These are phyloP conservation scores for Epinotia bilunana DNA, from an alignment of 2,888 invertebrate species.

Conservation along the genomic window DNA sequence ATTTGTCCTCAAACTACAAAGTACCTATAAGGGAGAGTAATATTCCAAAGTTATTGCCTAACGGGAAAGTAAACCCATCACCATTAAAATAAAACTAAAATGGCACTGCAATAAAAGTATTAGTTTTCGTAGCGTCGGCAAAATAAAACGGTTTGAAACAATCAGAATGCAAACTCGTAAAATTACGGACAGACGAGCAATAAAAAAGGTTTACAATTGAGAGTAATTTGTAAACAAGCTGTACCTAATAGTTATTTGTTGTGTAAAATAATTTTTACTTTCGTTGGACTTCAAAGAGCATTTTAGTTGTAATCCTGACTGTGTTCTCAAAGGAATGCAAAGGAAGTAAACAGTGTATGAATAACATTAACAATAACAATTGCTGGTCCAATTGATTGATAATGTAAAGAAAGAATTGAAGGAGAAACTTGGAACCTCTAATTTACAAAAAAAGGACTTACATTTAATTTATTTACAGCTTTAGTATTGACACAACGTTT, in stretches of 20 bases:
- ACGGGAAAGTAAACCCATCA: constrained; percentile 26
- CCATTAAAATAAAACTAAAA: constrained; percentile 29
- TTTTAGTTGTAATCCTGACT: neutral
- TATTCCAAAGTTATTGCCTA: constrained; percentile 9
- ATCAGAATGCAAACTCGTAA: constrained; percentile 27
- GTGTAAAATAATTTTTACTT: constrained; percentile 37
- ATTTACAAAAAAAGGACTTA: no score
- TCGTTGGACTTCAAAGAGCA: constrained; percentile 28
- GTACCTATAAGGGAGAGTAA: neutral
- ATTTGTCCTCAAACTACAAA: neutral
- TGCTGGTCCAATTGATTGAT: constrained; percentile 7
- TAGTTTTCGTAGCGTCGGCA: constrained; percentile 27
- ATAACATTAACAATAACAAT: neutral
- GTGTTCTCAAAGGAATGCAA: neutral
- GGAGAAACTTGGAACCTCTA: no score
- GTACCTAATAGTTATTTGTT: constrained; percentile 36
- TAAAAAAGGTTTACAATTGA: constrained; percentile 24
- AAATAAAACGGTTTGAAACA: constrained; percentile 30
- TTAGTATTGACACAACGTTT: no score
- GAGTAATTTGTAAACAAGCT: constrained; percentile 25
- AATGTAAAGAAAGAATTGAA: neutral
- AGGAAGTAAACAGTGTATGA: neutral
- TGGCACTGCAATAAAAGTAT: constrained; percentile 32
- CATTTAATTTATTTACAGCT: no score
- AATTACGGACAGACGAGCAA: constrained; percentile 10